Percentiles rank a stretch among this genome's conserved stretches.
Evolutionary conservation across 2,888 invertebrate species (phyloP).

Genomic region (Ctenicera cuprea): DNA sequence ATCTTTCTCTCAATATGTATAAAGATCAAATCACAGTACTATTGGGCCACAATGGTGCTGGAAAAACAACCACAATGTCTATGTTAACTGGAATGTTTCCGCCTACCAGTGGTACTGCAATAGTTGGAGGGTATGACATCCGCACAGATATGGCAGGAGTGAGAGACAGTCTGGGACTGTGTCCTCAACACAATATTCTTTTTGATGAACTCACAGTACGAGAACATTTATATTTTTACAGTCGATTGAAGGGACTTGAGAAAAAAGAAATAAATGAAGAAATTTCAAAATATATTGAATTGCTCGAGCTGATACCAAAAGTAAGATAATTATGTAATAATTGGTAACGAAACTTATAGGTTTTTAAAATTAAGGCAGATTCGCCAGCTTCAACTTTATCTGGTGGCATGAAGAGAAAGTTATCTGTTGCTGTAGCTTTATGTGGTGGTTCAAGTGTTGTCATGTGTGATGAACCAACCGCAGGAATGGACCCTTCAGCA

Average conservation of each 20-base stretch:
- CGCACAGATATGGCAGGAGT: conserved; percentile 78
- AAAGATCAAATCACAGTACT: conserved; percentile 92
- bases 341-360: conserved; percentile 22
- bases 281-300: conserved; percentile 78
- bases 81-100: conserved; percentile 90
- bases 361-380: conserved; percentile 70
- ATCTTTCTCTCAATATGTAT: conserved; percentile 87
- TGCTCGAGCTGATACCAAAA: conserved; percentile 82
- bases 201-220: conserved; percentile 88
- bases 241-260: conserved; percentile 80
- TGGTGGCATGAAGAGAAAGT: conserved; percentile 86
- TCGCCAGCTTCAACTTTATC: conserved; percentile 79
- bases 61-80: conserved; percentile 95
- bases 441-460: conserved; percentile 85
- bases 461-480: conserved; percentile 85
- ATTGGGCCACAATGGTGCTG: conserved; percentile 89
- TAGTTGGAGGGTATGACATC: conserved; percentile 84
- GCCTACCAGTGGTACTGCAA: conserved; percentile 81
- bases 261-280: conserved; percentile 76
- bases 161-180: conserved; percentile 84
- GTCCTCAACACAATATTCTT: conserved; percentile 91
- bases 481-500: conserved; percentile 91
- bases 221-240: conserved; percentile 90
- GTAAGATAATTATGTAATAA: conserved; percentile 62
- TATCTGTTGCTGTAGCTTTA: conserved; percentile 85